Evolutionary conservation across 2,797 vertebrate genomes (phyloP).

Genomic region (Coregonus ussuriensis): DNA sequence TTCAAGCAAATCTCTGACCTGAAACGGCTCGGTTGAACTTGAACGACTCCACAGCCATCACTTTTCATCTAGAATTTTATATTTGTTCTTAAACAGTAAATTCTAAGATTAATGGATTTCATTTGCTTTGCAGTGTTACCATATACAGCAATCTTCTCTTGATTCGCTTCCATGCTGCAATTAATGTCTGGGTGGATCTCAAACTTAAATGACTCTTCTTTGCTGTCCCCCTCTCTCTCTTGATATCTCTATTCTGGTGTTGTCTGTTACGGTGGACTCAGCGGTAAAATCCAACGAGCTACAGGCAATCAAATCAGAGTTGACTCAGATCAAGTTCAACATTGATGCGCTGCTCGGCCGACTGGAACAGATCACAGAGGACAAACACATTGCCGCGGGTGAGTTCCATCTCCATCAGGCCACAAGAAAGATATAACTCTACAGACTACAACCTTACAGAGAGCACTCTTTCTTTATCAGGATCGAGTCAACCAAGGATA

Average conservation of each 20-base stretch:
- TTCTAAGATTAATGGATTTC: neutral
- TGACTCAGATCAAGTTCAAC: constrained; percentile 94
- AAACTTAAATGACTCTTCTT: neutral
- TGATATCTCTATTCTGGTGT: neutral
- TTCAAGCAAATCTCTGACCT: neutral
- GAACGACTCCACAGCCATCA: neutral
- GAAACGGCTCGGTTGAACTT: neutral
- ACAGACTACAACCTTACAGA: neutral
- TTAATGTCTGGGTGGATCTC: neutral
- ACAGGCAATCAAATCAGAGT: constrained; percentile 89
- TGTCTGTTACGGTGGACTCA: constrained; percentile 29
- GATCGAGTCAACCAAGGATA: no score
- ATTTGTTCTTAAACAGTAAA: neutral
- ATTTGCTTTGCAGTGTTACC: neutral
- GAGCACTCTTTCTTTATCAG: no score
- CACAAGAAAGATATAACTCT: neutral
- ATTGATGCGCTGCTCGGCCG: constrained; percentile 89
- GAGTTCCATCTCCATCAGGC: constrained; percentile 20
- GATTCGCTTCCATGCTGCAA: neutral
- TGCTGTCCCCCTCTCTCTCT: neutral
- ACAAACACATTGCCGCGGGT: constrained; percentile 82
- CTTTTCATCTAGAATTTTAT: neutral
- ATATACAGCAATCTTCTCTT: neutral
- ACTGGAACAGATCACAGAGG: constrained; percentile 91
- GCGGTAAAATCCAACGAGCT: constrained; percentile 87